phyloP scores from a whole-genome alignment of 2,888 invertebrate species.

The Toxonevra muliebris region DNA sequence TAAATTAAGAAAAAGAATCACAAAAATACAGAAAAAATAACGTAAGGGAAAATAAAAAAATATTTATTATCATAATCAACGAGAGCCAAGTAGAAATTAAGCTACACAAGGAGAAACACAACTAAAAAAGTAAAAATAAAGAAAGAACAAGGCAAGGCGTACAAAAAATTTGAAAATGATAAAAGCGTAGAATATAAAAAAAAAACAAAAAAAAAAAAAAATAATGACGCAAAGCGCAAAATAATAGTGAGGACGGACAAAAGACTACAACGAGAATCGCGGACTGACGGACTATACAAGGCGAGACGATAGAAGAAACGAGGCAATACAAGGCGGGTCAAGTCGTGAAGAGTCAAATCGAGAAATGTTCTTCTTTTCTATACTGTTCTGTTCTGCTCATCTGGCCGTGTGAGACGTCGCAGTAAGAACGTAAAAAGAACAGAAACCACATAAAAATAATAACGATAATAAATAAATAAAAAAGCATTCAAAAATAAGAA shows the following conservation, averaged over 20 bases:
- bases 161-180: background rate
- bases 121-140: slow-evolving; percentile 10
- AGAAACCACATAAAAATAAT: too few species aligned
- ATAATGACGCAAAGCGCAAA: slow-evolving; percentile 6
- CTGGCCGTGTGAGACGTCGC: slow-evolving; percentile 24
- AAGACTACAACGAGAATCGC: background rate
- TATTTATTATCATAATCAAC: slow-evolving; percentile 1
- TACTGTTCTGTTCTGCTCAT: background rate
- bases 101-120: slow-evolving; percentile 8
- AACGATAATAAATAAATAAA: too few species aligned
- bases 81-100: slow-evolving; percentile 11
- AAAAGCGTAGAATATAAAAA: background rate
- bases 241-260: background rate
- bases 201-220: background rate
- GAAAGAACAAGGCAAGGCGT: slow-evolving; percentile 11
- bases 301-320: slow-evolving; percentile 6
- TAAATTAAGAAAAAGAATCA: slow-evolving; percentile 35
- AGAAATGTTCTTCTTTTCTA: slow-evolving; percentile 9
- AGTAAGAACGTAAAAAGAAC: background rate
- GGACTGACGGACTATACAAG: background rate
- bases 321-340: slow-evolving; percentile 1
- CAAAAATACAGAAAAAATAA: slow-evolving; percentile 21
- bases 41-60: background rate
- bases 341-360: slow-evolving; percentile 8
- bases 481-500: too few species aligned